Evolutionary conservation across 2,797 vertebrate genomes (phyloP).

Genomic region (Cynodonichthys magdalenae): DNA sequence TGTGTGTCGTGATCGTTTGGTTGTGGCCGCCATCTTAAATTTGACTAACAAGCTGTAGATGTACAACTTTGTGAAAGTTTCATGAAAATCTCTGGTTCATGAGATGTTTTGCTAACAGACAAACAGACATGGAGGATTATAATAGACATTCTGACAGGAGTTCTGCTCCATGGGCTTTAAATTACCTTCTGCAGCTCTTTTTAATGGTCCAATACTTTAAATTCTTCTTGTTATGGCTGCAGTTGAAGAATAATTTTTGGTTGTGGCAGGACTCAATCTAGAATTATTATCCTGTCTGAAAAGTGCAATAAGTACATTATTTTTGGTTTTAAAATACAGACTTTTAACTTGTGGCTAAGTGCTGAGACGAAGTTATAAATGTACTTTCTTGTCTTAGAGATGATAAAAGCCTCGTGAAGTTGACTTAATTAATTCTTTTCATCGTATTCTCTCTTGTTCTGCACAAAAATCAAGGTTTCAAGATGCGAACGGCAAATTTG

Average conservation of each 20-base stretch:
- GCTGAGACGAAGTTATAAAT: not conserved
- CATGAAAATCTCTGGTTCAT: too few relatives aligned
- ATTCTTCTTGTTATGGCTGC: slow-evolving; percentile 3
- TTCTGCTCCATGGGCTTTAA: slow-evolving; percentile 12
- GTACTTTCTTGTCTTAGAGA: not conserved
- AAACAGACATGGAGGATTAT: too few relatives aligned
- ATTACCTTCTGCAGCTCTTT: slow-evolving; percentile 9
- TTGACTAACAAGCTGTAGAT: not conserved
- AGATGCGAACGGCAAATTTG: not conserved
- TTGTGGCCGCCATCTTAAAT: too few relatives aligned
- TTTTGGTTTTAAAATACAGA: not conserved
- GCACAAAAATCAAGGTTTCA: not conserved
- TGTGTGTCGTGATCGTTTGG: too few relatives aligned
- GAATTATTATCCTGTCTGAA: not conserved
- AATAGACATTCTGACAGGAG: not conserved
- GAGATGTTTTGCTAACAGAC: too few relatives aligned
- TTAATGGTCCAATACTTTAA: slow-evolving; percentile 16
- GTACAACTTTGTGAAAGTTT: not conserved
- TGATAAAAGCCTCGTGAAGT: not conserved
- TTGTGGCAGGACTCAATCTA: not conserved
- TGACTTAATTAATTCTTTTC: not conserved
- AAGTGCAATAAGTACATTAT: not conserved
- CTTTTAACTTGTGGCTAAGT: too few relatives aligned
- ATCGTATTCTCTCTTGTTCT: not conserved
- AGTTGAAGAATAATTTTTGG: slow-evolving; percentile 12